Base-by-base conservation (phyloP, 1,140 invertebrate genomes). In the Anastrepha obliqua region DNA sequence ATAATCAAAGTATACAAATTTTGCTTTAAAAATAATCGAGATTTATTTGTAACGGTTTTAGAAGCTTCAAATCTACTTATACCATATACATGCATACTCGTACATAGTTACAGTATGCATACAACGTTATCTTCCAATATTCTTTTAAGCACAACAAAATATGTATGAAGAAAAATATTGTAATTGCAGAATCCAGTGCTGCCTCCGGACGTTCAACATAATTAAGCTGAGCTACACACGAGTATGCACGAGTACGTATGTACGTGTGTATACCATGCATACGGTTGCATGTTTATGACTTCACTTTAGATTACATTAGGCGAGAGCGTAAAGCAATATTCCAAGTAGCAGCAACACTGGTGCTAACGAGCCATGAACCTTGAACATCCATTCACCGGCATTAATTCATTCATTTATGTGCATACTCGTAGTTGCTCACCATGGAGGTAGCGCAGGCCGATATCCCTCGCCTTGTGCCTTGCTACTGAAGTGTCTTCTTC, bases 401-500 rank as follows among this genome's bases (percentile, higher is more conserved):
- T 62, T 60, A 62, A 64, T 62, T 65, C 58, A 65, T 86, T 60
- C 59, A 86, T 86, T 44, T 60, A 62, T 44, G 85, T 20, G n/a
- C 20, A 65, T 44, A 44, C 13, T 47, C 20, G 44, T 20, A 62
- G 11, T 58, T 0, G 15, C n/a, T 11, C 11, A 0, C 51, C 51
- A 85, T 9, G 39, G 11, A 70, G 2, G 11, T 15, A 20, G 13
- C 15, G 42, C 42, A 67, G 2, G 59, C 9, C 39, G 20, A 51
- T 8, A 44, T 62, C 15, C 29, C 15, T 51, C 17, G 13, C 11
- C 8, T 39, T 20, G 64, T 67, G 64, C n/a, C 29, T 87, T 51
- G 60, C 86, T 58, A 42, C 39, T 11, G 5, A 62, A 86, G 85
- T 47, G 85, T 86, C 42, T 15, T 86, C 59, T 86, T 86, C 85